Conservation (phyloP, 2,888 invertebrate species). For the Philhelius pedissequus region DNA sequence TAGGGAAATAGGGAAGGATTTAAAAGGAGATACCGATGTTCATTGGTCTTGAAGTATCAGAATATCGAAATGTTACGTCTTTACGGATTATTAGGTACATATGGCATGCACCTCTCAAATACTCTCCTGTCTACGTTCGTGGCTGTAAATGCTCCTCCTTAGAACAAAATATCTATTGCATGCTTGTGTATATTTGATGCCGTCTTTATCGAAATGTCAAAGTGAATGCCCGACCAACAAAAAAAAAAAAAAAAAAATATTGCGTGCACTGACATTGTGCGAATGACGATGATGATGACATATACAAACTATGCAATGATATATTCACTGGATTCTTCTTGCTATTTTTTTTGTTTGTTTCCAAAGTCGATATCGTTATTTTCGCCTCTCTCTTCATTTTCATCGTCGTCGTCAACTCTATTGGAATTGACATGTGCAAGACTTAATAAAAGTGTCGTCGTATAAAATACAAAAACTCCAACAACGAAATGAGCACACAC, state of each 20-base stretch:
- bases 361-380: background rate
- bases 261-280: constrained; percentile 59
- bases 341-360: background rate
- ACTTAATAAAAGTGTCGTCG: constrained; percentile 67
- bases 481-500: background rate
- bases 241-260: constrained; percentile 10
- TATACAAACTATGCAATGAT: constrained; percentile 16
- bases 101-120: background rate
- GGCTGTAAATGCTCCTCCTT: constrained; percentile 8
- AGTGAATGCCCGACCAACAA: constrained; percentile 37
- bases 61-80: too few species aligned
- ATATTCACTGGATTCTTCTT: constrained; percentile 6
- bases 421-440: constrained; percentile 68
- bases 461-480: constrained; percentile 6
- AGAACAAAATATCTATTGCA: background rate
- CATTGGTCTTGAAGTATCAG: too few species aligned
- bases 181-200: background rate
- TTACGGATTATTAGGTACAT: too few species aligned
- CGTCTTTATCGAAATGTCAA: background rate
- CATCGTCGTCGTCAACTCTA: constrained; percentile 16
- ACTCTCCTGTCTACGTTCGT: background rate
- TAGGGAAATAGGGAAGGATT: too few species aligned
- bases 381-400: background rate
- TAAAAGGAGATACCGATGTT: too few species aligned
- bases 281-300: constrained; percentile 45